phyloP scores from a whole-genome alignment of 2,888 invertebrate species.

The Teleiodes luculella region DNA sequence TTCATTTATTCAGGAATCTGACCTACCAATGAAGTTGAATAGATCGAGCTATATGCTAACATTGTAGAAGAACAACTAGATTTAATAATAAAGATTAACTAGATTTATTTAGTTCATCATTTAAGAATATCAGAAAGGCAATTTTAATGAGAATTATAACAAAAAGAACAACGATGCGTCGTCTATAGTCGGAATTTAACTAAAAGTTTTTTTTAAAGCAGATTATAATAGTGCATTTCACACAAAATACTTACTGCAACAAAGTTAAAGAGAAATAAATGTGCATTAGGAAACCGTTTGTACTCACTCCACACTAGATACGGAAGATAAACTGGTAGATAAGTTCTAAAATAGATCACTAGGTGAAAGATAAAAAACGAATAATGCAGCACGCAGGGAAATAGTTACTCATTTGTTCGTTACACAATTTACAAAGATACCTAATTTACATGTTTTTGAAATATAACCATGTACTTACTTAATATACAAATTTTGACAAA shows the following conservation, averaged over 20 bases:
- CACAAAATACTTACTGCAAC: background rate
- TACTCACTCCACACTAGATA: constrained; percentile 36
- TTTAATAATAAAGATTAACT: no score
- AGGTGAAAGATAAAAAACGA: constrained; percentile 36
- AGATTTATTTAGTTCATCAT: no score
- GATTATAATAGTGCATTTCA: background rate
- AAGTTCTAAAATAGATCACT: constrained; percentile 41
- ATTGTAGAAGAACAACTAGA: no score
- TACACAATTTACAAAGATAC: no score
- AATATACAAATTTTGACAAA: no score
- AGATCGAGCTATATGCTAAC: no score
- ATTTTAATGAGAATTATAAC: no score
- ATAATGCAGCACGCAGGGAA: background rate
- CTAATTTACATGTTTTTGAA: no score
- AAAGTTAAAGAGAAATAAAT: constrained; percentile 7
- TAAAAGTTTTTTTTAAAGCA: background rate
- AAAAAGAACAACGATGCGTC: no score
- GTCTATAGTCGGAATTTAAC: no score
- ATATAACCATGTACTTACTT: no score
- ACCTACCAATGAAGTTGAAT: constrained; percentile 26
- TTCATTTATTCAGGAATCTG: constrained; percentile 46
- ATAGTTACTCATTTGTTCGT: background rate
- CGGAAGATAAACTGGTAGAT: constrained; percentile 45
- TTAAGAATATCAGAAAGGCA: no score
- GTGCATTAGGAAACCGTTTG: constrained; percentile 40